Conservation (phyloP, 2,797 vertebrate species). For the Tapirus indicus region DNA sequence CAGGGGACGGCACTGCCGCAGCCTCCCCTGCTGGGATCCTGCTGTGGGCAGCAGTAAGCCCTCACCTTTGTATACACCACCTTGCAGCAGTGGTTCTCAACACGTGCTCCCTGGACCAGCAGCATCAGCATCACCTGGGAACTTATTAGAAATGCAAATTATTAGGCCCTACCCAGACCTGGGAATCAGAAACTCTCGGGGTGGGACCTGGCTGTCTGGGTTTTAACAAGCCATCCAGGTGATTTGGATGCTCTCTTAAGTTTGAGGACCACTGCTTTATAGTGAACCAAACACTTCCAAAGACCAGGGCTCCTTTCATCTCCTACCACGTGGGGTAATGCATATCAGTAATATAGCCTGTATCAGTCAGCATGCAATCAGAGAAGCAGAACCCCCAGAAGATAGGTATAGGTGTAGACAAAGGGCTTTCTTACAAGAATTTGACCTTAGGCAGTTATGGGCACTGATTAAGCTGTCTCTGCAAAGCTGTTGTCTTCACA, state of each 20-base stretch:
- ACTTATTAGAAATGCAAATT: background rate
- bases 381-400: background rate
- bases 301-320: background rate
- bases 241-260: background rate
- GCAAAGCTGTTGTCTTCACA: background rate
- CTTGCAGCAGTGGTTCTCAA: background rate
- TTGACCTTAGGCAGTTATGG: background rate
- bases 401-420: background rate
- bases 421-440: background rate
- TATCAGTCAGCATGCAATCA: too few relatives aligned
- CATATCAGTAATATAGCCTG: background rate
- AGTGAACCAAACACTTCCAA: background rate
- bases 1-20: background rate
- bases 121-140: background rate
- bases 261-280: background rate
- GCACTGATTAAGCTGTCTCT: background rate
- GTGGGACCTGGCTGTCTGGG: background rate
- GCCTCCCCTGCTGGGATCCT: background rate
- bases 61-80: background rate
- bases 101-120: too few relatives aligned
- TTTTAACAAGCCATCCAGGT: background rate
- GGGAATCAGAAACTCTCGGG: background rate
- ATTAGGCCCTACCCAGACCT: background rate
- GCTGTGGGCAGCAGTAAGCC: too few relatives aligned
- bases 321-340: background rate